Percentiles rank a stretch among this genome's conserved stretches.
These are phyloP conservation scores for Chlorops oryzae DNA, from an alignment of 1,140 invertebrate species.

Conservation along the genomic window DNA sequence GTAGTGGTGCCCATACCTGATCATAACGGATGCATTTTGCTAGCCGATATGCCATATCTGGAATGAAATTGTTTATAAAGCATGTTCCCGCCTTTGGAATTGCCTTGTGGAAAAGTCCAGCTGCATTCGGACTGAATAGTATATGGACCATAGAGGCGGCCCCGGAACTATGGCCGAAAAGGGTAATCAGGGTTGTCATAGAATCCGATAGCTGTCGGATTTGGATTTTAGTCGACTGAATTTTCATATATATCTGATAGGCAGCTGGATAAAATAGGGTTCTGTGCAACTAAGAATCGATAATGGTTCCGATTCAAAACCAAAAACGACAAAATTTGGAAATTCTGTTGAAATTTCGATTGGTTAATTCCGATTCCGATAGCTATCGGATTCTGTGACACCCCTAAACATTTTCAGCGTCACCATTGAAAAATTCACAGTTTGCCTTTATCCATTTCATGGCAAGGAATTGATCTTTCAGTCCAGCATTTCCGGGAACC, in stretches of 20 bases:
- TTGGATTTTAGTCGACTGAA: too few species aligned
- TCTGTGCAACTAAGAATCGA: too few species aligned
- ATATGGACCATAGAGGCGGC: slow-evolving; percentile 38
- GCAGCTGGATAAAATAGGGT: too few species aligned
- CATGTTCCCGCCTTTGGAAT: slow-evolving; percentile 53
- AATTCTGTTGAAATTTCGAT: too few species aligned
- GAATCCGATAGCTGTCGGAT: too few species aligned
- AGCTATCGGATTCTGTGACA: too few species aligned
- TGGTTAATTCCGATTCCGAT: too few species aligned
- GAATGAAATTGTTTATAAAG: slow-evolving; percentile 23
- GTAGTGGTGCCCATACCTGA: too few species aligned
- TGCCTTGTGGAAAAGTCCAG: slow-evolving; percentile 55
- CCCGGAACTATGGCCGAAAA: slow-evolving; percentile 53
- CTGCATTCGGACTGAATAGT: slow-evolving; percentile 27
- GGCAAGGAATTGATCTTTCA: slow-evolving; percentile 52
- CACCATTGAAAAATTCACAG: slow-evolving; percentile 56
- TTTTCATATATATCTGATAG: too few species aligned
- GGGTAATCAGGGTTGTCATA: too few species aligned
- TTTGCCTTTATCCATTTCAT: slow-evolving; percentile 57
- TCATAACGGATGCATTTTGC: slow-evolving; percentile 30
- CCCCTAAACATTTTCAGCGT: slow-evolving; percentile 52
- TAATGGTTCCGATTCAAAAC: too few species aligned
- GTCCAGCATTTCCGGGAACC: slow-evolving; percentile 54
- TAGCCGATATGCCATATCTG: slow-evolving; percentile 27
- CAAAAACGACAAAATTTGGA: too few species aligned